phyloP scores from a whole-genome alignment of 1,140 invertebrate species.

The Neuroterus valhalla region DNA sequence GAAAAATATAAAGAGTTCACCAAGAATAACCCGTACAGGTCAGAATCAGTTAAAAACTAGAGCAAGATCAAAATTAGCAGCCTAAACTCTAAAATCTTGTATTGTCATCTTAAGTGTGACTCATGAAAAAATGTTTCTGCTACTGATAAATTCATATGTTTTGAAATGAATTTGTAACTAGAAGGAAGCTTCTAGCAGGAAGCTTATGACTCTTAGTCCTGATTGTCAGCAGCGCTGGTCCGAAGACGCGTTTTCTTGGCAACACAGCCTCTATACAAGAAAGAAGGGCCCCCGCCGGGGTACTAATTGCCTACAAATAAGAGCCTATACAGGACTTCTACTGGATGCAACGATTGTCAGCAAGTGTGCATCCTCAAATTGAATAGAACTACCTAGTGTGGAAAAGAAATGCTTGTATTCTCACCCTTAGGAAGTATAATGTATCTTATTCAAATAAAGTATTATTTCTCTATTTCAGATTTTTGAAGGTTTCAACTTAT shows the following conservation, averaged over 20 bases:
- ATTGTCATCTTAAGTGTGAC: too few species aligned
- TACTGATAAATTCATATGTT: too few species aligned
- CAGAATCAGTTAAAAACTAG: too few species aligned
- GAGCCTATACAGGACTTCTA: background rate
- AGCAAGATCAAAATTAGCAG: too few species aligned
- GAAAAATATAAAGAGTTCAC: too few species aligned
- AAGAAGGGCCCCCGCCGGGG: conserved; percentile 51
- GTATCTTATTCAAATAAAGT: background rate
- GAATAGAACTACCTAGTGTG: conserved; percentile 3
- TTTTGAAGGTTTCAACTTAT: conserved; percentile 13
- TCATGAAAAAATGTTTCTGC: too few species aligned
- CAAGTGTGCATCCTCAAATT: conserved; percentile 8
- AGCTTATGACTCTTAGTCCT: too few species aligned
- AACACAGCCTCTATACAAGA: conserved; percentile 4
- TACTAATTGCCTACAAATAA: conserved; percentile 63
- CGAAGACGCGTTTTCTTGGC: conserved; percentile 8
- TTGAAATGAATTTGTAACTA: too few species aligned
- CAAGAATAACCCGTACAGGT: too few species aligned
- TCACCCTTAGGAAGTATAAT: background rate
- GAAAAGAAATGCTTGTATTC: background rate
- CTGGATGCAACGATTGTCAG: conserved; percentile 13
- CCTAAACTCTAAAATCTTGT: too few species aligned
- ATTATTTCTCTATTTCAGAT: conserved; percentile 11
- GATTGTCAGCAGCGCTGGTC: conserved; percentile 45
- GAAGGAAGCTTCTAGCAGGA: too few species aligned